Evolutionary conservation across 2,797 vertebrate genomes (phyloP), one percentile per base, ranked within the genome.

Genomic region (Falco peregrinus): DNA sequence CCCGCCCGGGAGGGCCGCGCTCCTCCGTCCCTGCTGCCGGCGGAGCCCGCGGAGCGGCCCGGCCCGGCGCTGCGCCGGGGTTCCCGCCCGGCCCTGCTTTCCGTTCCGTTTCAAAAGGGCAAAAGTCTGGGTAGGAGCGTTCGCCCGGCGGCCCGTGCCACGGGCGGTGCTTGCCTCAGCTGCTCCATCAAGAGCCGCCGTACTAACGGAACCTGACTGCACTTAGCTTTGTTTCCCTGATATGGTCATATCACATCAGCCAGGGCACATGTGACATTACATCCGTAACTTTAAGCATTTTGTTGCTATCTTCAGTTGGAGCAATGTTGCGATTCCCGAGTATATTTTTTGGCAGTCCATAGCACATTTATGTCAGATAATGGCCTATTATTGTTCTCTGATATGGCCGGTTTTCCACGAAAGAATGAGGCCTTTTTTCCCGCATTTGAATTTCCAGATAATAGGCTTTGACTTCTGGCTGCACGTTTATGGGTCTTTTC

Each of bases 401-500:
- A 98, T 99, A 98, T 97, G 98, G 98, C 98, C 98, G 97, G 97
- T 98, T 98, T 98, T 98, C 98, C 98, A 98, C 97, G 97, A 98
- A 98, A 98, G 98, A 98, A 98, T 97, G 95, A 97, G 98, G 97
- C 94, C 93, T 96, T 97, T 96, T 97, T 97, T 79, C 96, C 96
- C 97, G 97, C 98, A 99, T 99, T 99, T 99, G 98, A 99, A 99
- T 99, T 99, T 99, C 98, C 98, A 98, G 99, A 99, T 99, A 99
- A 99, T 99, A 99, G 99, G 99, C 99, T 99, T 99, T 99, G 99
- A 99, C 99, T 99, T 99, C 99, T 99, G 99, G 99, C 99, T 99
- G 99, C 99, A 99, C 99, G 99, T 99, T 99, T 99, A 99, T 99
- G 99, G 99, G 98, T 99, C 99, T 99, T 99, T 99, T 99, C 99